These are phyloP conservation scores for Chrysoperla carnea DNA, from an alignment of 1,140 invertebrate species.

Conservation along the genomic window DNA sequence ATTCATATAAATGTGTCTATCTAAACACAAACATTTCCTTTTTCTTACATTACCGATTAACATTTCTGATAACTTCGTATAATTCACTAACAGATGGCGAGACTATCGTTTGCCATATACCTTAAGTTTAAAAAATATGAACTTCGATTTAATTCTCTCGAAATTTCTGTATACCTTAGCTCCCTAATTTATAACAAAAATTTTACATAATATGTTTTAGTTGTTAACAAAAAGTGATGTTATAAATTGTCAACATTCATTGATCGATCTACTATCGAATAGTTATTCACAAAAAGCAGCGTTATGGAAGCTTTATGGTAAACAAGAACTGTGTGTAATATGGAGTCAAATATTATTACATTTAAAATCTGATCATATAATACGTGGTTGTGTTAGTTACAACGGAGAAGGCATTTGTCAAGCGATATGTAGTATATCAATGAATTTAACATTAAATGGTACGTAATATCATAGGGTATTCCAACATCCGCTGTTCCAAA, in stretches of 20 bases:
- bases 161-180: too few species aligned
- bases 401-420: constrained; percentile 52
- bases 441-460: constrained; percentile 36
- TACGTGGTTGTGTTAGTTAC: constrained; percentile 30
- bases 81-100: too few species aligned
- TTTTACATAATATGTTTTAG: too few species aligned
- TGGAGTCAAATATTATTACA: constrained; percentile 61
- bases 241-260: constrained; percentile 67
- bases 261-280: constrained; percentile 60
- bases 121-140: too few species aligned
- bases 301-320: constrained; percentile 74
- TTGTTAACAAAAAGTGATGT: constrained; percentile 67
- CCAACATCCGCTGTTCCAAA: background rate
- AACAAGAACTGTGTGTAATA: constrained; percentile 61
- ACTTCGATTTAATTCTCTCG: too few species aligned
- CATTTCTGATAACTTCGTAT: too few species aligned
- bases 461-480: constrained; percentile 1
- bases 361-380: constrained; percentile 39
- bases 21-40: too few species aligned
- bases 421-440: constrained; percentile 48
- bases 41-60: too few species aligned
- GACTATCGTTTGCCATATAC: too few species aligned
- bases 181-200: too few species aligned
- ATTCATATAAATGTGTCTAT: too few species aligned
- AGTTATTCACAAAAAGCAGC: constrained; percentile 63